Conservation (phyloP, 2,113 vertebrate species). For the Ptilorrhoa leucosticta region DNA sequence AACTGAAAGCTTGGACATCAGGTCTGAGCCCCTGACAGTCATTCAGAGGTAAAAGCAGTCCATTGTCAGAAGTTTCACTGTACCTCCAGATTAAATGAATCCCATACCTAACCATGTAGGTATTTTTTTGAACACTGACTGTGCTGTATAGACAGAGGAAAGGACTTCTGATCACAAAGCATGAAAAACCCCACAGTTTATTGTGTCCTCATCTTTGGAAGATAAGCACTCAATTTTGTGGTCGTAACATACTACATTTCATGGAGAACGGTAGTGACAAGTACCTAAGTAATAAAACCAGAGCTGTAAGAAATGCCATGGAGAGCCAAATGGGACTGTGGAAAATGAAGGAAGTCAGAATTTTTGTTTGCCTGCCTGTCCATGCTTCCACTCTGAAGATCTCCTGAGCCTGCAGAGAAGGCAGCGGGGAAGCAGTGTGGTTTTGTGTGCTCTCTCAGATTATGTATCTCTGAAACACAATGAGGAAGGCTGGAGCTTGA, state of each 20-base stretch:
- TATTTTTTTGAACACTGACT: not conserved
- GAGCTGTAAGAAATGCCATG: not conserved
- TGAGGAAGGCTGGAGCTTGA: not conserved
- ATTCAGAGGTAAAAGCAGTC: not conserved
- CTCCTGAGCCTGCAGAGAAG: not conserved
- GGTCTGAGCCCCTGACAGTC: not conserved
- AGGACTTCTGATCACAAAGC: not conserved
- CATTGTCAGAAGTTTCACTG: not conserved
- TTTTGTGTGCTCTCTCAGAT: not conserved
- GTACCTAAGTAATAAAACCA: not conserved
- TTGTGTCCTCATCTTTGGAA: not conserved
- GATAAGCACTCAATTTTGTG: not conserved
- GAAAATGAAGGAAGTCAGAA: not conserved
- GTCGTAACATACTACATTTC: not conserved
- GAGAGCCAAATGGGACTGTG: not conserved
- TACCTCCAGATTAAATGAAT: not conserved
- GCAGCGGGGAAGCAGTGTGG: not conserved
- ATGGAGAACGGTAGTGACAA: not conserved
- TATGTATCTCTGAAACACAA: not conserved
- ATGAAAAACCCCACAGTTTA: not conserved
- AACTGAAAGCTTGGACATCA: not conserved
- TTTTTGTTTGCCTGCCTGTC: fast-evolving
- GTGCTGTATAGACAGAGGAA: not conserved
- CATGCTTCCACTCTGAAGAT: not conserved
- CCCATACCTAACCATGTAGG: not conserved